Evolutionary conservation across 2,888 invertebrate genomes (phyloP).

Genomic region (Epinotia nisella): DNA sequence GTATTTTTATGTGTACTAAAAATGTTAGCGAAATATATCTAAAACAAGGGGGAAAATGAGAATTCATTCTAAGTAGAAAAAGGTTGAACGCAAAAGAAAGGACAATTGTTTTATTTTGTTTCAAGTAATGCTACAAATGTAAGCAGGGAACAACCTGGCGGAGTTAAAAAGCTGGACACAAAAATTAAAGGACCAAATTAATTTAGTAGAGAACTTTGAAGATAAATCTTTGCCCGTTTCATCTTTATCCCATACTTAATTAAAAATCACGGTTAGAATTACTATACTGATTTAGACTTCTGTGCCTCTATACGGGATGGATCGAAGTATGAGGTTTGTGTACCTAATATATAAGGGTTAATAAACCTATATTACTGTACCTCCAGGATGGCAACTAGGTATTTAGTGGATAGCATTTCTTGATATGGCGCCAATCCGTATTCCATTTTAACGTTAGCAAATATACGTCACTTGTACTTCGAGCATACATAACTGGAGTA

Average conservation of each 20-base stretch:
- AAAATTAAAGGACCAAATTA: conserved; percentile 27
- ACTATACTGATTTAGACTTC: neutral
- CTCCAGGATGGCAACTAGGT: too few species aligned
- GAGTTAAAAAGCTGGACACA: conserved; percentile 31
- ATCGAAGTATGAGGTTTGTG: too few species aligned
- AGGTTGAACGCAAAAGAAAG: conserved; percentile 12
- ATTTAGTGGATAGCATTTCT: too few species aligned
- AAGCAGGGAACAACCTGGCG: conserved; percentile 21
- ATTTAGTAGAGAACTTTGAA: conserved; percentile 29
- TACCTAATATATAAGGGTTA: too few species aligned
- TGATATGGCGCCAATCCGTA: too few species aligned
- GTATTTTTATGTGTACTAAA: neutral
- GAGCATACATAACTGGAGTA: too few species aligned
- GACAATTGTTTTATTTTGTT: conserved; percentile 27
- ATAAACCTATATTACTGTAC: too few species aligned
- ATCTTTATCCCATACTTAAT: conserved; percentile 9
- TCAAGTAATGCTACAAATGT: conserved; percentile 23
- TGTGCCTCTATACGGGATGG: neutral
- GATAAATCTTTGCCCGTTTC: conserved; percentile 23
- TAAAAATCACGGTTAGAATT: neutral
- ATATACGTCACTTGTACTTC: too few species aligned
- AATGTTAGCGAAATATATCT: neutral
- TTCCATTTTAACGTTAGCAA: too few species aligned
- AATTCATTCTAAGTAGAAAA: neutral
- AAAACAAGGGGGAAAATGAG: neutral